Evolutionary conservation across 2,888 invertebrate species (phyloP), one percentile per base, ranked within the genome.

Genomic region (Slavum lentiscoides): DNA sequence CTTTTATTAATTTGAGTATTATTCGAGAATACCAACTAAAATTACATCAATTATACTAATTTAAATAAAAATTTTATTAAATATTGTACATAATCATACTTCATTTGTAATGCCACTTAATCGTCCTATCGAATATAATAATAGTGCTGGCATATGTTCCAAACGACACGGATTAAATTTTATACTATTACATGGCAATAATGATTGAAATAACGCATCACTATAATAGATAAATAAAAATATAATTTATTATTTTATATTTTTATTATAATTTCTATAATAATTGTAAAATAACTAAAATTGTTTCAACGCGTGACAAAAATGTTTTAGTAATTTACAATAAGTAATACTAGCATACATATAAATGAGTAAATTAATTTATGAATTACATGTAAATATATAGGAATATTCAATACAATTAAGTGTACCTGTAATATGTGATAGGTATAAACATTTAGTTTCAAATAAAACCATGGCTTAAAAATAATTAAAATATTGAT

Each of bases 31-130:
- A 72, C 17, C 15, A 80, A 39, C 80, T 80, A 80, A 43, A 80
- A 64, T 66, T 58, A 72, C 7, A 37, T n/a, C n/a, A 30, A 62
- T 53, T 55, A 37, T 58, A 69, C 9, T 64, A 39, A 62, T 69
- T 39, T 49, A 62, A 19, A 13, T 4, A 17, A 6, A 67, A 76
- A 43, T 30, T 2, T n/a, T 39, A 64, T 43, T 58, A 0, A 64
- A 39, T 9, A n/a, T 61, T 7, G 8, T 58, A 19, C 17, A 55
- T 75, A 19, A 8, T 30, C 23, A 61, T 76, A 81, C 82, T 82
- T 82, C 82, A 81, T 80, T 82, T 82, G 80, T 80, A 5, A 83
- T 77, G 30, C 82, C 82, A 72, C 83, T 83, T 4, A 83, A 64
- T 30, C 80, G 39, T 6, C 80, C 80, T 58, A 80, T 66, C 58